phyloP scores from a whole-genome alignment of 2,888 invertebrate species.

The Nomada flava region DNA sequence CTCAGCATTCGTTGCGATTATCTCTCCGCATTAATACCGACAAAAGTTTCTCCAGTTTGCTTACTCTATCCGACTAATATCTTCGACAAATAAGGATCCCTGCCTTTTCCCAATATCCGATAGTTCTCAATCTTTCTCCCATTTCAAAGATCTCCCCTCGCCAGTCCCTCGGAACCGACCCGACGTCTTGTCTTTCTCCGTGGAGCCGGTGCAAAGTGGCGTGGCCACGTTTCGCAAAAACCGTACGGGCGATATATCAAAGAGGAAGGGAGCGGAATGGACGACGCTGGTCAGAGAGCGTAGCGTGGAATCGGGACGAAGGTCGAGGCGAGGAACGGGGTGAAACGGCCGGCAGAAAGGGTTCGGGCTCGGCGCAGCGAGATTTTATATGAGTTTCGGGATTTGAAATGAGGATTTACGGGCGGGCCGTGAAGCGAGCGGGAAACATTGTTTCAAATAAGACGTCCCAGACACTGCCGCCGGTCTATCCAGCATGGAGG shows the following conservation, averaged over 20 bases:
- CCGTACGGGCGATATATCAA: slow-evolving; percentile 75
- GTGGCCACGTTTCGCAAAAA: slow-evolving; percentile 35
- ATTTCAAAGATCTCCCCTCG: too few species aligned
- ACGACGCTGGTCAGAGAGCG: slow-evolving; percentile 54
- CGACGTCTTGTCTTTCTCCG: neutral
- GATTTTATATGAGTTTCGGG: slow-evolving; percentile 83
- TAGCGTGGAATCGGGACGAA: slow-evolving; percentile 38
- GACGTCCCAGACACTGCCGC: slow-evolving; percentile 72
- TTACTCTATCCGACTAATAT: too few species aligned
- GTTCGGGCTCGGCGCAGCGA: slow-evolving; percentile 68
- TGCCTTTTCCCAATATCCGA: too few species aligned
- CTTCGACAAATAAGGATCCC: too few species aligned
- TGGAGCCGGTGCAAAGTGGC: neutral
- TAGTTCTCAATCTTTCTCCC: too few species aligned
- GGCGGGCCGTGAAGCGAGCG: slow-evolving; percentile 73
- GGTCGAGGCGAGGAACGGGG: slow-evolving; percentile 41
- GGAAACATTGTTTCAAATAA: slow-evolving; percentile 83
- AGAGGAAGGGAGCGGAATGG: slow-evolving; percentile 72
- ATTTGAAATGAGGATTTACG: slow-evolving; percentile 84
- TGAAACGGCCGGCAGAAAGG: slow-evolving; percentile 59
- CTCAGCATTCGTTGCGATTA: too few species aligned
- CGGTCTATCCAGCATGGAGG: slow-evolving; percentile 12
- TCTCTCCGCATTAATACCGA: too few species aligned
- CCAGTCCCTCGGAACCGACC: neutral
- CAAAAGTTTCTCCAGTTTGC: too few species aligned